Base-by-base conservation (phyloP, 1,140 invertebrate genomes). In the Cephus cinctus region DNA sequence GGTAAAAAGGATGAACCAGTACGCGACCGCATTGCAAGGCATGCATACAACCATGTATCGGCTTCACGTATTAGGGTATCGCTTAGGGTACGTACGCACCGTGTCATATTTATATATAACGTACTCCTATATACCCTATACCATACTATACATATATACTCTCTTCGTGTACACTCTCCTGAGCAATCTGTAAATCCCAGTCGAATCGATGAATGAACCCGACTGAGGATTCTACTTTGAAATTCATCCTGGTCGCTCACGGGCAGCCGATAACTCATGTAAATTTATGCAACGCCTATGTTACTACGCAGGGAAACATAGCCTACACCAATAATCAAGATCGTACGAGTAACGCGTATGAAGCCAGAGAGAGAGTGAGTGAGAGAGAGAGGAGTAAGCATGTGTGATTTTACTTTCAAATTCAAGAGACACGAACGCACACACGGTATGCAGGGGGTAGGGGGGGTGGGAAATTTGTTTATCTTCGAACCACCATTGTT, bases 331-430 rank as follows among this genome's bases (percentile, higher is more conserved):
- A 59, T 57, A 49, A 59, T 61, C 59, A 61, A 58, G 56, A 59
- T 59, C 53, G 50, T 49, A 56, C 38, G 40, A 30, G 35, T n/a
- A n/a, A n/a, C n/a, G n/a, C n/a, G 19, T 45, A 19, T 30, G 49
- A 32, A 32, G 32, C 20, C 32, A 18, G 12, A 9, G 9, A 14
- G 43, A 20, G n/a, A 19, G 21, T 11, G 25, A 31, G 42, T 20
- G 21, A 41, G 46, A 36, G 49, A 54, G 25, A 20, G 36, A 43
- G 45, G 36, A 34, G 50, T 40, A 27, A n/a, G n/a, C 25, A 6
- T n/a, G 25, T 6, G 40, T 35, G 53, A 60, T 62, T 65, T 58
- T 50, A 58, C 59, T 62, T 62, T 62, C 55, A 58, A 65, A 65
- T 64, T 43, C 52, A n/a, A n/a, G n/a, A n/a, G 46, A 50, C n/a